A percentile compares a stretch with the other conserved stretches of the same genome.
Conservation (phyloP, 2,888 invertebrate genomes). For the Epistrophe grossulariae region DNA sequence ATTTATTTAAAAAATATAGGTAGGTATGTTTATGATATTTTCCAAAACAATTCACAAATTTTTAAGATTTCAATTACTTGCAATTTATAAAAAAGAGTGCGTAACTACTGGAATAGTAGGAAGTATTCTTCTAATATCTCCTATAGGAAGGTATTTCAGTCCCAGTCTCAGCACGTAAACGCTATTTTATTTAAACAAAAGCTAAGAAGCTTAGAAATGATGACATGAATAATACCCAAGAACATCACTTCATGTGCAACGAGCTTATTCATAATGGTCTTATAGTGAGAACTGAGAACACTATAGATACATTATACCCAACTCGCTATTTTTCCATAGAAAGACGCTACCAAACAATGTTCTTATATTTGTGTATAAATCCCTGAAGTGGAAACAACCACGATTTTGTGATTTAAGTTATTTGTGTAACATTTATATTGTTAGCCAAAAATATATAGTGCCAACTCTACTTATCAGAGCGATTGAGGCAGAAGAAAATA, state of each 20-base stretch:
- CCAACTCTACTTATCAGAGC: conserved; percentile 28
- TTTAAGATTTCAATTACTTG: background rate
- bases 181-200: conserved; percentile 44
- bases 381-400: conserved; percentile 34
- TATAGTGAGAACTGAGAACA: background rate
- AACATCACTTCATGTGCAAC: conserved; percentile 14
- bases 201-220: conserved; percentile 50
- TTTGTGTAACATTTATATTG: conserved; percentile 60
- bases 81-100: background rate
- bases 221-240: conserved; percentile 54
- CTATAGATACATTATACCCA: background rate
- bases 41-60: background rate
- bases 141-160: background rate
- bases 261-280: conserved; percentile 22
- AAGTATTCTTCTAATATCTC: background rate
- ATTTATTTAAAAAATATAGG: too few species aligned
- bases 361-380: conserved; percentile 24
- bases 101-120: background rate
- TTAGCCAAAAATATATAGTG: conserved; percentile 47
- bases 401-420: conserved; percentile 56
- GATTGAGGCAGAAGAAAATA: background rate
- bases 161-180: conserved; percentile 7
- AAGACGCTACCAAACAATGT: conserved; percentile 22
- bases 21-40: too few species aligned
- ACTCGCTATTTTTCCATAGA: background rate